A percentile compares a stretch with the other conserved stretches of the same genome.
Evolutionary conservation across 2,888 invertebrate genomes (phyloP).

Genomic region (Panorpa germanica): DNA sequence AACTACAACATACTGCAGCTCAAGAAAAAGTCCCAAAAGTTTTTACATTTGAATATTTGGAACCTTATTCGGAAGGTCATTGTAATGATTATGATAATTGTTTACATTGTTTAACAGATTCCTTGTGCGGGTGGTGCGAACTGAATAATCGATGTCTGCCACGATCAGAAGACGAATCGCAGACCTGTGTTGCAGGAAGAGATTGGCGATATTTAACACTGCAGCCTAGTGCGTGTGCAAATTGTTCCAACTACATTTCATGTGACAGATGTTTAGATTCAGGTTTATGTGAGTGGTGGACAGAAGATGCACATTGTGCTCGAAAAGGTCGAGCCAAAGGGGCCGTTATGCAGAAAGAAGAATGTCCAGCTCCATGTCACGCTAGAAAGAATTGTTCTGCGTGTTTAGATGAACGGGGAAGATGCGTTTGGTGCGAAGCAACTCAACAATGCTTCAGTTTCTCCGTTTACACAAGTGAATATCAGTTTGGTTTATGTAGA

Average conservation of each 20-base stretch:
- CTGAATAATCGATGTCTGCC: conserved; percentile 49
- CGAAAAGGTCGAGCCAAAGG: conserved; percentile 55
- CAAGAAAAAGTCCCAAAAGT: conserved; percentile 61
- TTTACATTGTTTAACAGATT: conserved; percentile 70
- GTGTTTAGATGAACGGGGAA: conserved; percentile 68
- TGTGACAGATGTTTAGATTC: conserved; percentile 65
- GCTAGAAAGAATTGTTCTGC: conserved; percentile 54
- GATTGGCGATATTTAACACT: conserved; percentile 68
- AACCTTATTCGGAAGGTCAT: conserved; percentile 67
- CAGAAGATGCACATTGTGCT: conserved; percentile 70
- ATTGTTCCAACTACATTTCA: conserved; percentile 77
- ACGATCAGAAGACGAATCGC: conserved; percentile 44
- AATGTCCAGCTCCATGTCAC: conserved; percentile 71
- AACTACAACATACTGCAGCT: conserved; percentile 54
- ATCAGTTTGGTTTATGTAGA: conserved; percentile 80
- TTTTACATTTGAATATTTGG: conserved; percentile 75
- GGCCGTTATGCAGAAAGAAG: conserved; percentile 36
- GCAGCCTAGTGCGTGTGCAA: conserved; percentile 65
- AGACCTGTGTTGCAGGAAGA: conserved; percentile 31
- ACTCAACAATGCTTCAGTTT: conserved; percentile 85
- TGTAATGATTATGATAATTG: conserved; percentile 68
- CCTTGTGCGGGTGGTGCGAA: conserved; percentile 86
- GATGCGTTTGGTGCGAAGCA: conserved; percentile 93
- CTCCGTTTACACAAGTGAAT: conserved; percentile 87
- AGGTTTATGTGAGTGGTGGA: conserved; percentile 85